These are phyloP conservation scores for Antedon mediterranea DNA, from an alignment of 53 echinoderm and acorn worm species.

Conservation along the genomic window DNA sequence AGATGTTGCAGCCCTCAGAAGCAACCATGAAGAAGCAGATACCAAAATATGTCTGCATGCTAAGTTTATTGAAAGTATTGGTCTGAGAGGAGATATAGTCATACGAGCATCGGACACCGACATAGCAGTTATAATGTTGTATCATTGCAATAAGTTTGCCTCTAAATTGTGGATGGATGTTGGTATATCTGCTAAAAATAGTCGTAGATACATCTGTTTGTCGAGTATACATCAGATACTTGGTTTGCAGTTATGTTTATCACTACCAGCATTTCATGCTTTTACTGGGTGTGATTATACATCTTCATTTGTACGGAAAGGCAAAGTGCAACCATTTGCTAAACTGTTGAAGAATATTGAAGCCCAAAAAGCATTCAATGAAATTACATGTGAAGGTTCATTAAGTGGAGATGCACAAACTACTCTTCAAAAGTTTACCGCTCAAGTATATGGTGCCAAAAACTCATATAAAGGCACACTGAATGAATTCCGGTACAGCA, in stretches of 20 bases:
- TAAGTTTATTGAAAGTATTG: background rate
- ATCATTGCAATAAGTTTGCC: background rate
- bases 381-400: too few species aligned
- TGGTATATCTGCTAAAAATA: background rate
- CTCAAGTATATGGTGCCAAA: background rate
- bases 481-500: background rate
- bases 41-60: slow-evolving; percentile 8
- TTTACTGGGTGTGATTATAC: slow-evolving; percentile 30
- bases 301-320: slow-evolving; percentile 13
- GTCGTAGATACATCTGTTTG: background rate
- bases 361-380: background rate
- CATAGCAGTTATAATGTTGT: slow-evolving; percentile 6
- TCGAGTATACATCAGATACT: background rate
- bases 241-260: background rate
- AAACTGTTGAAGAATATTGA: background rate
- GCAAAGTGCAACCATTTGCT: slow-evolving; percentile 6
- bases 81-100: slow-evolving; percentile 1
- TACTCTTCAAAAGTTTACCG: background rate
- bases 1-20: background rate
- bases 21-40: slow-evolving; percentile 18
- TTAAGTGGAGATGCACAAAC: background rate
- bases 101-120: slow-evolving; percentile 20
- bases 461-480: background rate
- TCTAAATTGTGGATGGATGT: slow-evolving; percentile 25
- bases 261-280: slow-evolving; percentile 23